Evolutionary conservation across 2,113 vertebrate genomes (phyloP), one percentile per base, ranked within the genome.

Genomic region (Otus sunia): DNA sequence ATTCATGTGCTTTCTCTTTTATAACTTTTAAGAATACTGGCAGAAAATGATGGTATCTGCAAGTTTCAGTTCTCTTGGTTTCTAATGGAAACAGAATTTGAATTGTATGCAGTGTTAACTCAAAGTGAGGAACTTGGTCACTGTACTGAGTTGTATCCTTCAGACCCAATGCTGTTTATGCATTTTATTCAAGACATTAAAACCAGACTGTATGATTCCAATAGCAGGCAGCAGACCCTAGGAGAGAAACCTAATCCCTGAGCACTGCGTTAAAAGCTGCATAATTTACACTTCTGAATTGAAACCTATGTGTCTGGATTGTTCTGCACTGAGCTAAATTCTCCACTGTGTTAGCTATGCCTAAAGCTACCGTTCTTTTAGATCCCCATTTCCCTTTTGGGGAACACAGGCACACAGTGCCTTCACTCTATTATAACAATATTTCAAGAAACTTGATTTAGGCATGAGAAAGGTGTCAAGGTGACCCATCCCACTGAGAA

Each of bases 1-100:
- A 81, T 71, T 88, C 67, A 71, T 67, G 17, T 41, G 50, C 81
- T 89, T 94, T 71, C 91, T 76, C 47, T 84, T 92, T 89, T 49
- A 75, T 14, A 75, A 63, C 16, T 84, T 93, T 94, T 91, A 89
- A 95, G 73, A 92, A 94, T 66, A 72, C 43, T 86, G 78, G 74
- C 71, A 94, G 39, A 83, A 93, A 91, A 76, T 4, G 1, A 58
- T 62, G 55, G 75, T 73, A 88, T 64, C 43, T 56, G 16, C 10
- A 82, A 87, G 27, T 81, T 93, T 86, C 55, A 37, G 29, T 93
- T 93, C 77, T 84, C 77, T 58, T 59, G 36, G 43, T 76, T 92
- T 85, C 77, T 90, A 63, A 80, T 77, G 29, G 47, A 75, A 87
- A 83, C 84, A 64, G 11, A 50, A 78, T 86, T 86, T 56, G 52